Evolutionary conservation across 2,797 vertebrate species (phyloP).

Genomic region (Siniperca obscura): DNA sequence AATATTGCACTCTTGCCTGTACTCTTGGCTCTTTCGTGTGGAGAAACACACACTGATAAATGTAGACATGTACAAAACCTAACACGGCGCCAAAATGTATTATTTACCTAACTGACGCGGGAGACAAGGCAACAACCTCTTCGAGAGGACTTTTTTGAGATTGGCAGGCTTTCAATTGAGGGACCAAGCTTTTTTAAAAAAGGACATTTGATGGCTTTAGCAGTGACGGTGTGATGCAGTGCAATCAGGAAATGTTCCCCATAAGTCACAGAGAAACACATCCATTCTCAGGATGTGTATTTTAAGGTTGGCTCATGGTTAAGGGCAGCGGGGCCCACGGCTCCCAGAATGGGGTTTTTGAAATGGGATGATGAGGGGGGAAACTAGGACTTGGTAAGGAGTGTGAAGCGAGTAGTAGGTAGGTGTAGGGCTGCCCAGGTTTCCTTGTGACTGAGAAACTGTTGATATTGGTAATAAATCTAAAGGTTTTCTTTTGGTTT

Average conservation of each 20-base stretch:
- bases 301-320: slow-evolving; percentile 70
- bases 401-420: neutral
- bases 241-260: slow-evolving; percentile 69
- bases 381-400: neutral
- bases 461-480: slow-evolving; percentile 54
- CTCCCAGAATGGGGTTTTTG: slow-evolving; percentile 56
- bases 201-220: slow-evolving; percentile 56
- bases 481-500: neutral
- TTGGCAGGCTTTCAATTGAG: slow-evolving; percentile 45
- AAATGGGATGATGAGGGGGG: slow-evolving; percentile 57
- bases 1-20: slow-evolving; percentile 38
- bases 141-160: slow-evolving; percentile 27
- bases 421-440: slow-evolving; percentile 14
- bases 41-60: slow-evolving; percentile 25
- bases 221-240: slow-evolving; percentile 60
- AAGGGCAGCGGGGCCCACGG: slow-evolving; percentile 47
- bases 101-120: slow-evolving; percentile 44
- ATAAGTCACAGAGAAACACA: slow-evolving; percentile 61
- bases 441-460: slow-evolving; percentile 37
- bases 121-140: slow-evolving; percentile 34
- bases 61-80: slow-evolving; percentile 38
- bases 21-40: slow-evolving; percentile 28
- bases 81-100: slow-evolving; percentile 47
- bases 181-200: slow-evolving; percentile 28
- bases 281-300: slow-evolving; percentile 74